These are phyloP conservation scores for Caenorhabditis sp. DNA, from an alignment of 2,888 invertebrate genomes.

Conservation along the genomic window DNA sequence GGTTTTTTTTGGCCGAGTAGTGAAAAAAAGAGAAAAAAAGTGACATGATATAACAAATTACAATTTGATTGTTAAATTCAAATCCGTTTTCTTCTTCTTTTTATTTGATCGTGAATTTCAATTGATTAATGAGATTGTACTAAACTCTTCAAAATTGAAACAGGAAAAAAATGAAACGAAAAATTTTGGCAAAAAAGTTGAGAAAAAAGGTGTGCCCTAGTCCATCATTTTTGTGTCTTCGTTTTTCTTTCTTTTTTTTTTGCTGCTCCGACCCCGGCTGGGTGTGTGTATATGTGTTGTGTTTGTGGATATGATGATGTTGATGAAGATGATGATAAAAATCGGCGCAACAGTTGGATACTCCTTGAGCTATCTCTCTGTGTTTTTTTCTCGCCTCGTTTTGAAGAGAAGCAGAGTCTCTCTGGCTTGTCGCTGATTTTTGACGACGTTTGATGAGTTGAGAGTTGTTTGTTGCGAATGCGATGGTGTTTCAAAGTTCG, in stretches of 20 bases:
- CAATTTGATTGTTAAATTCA: background rate
- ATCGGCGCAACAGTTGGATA: constrained; percentile 27
- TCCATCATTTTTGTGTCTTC: no score
- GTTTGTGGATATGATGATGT: constrained; percentile 15
- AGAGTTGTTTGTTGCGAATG: background rate
- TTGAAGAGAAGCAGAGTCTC: background rate
- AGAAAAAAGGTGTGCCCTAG: no score
- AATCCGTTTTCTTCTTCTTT: background rate
- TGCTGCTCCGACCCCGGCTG: background rate
- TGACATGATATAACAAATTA: background rate
- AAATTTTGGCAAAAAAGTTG: background rate
- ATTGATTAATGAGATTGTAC: background rate
- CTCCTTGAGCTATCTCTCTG: constrained; percentile 4
- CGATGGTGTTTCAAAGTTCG: background rate
- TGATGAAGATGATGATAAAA: constrained; percentile 7
- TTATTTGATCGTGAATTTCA: background rate
- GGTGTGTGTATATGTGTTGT: constrained; percentile 5
- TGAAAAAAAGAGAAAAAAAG: background rate
- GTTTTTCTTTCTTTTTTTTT: no score
- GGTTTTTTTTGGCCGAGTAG: no score
- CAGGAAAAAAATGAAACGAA: background rate
- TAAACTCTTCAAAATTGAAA: background rate
- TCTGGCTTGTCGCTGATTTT: background rate
- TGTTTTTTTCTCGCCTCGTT: background rate
- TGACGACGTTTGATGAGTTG: background rate